phyloP scores from a whole-genome alignment of 2,113 vertebrate species.

The Formicarius rufipectus region DNA sequence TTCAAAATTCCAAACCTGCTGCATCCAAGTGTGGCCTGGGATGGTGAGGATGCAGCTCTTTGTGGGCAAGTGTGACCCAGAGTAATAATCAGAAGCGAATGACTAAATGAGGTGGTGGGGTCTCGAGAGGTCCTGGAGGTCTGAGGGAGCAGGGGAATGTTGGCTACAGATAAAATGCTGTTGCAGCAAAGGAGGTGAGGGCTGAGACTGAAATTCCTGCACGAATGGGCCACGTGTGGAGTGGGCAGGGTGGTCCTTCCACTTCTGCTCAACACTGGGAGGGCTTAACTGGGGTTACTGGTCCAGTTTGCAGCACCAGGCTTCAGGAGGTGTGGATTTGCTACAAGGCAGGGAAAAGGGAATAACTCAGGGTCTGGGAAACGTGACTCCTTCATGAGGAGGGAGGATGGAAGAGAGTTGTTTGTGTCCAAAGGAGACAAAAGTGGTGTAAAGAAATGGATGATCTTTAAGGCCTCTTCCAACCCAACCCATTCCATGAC shows the following conservation, averaged over 20 bases:
- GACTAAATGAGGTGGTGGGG: background rate
- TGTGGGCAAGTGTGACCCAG: background rate
- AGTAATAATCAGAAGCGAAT: background rate
- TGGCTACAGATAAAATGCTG: background rate
- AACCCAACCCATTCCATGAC: background rate
- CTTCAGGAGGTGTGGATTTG: background rate
- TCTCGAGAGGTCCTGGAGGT: background rate
- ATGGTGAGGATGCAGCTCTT: background rate
- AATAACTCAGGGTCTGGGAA: background rate
- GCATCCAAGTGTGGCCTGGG: background rate
- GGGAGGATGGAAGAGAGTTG: background rate
- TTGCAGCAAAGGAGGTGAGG: background rate
- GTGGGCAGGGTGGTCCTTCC: background rate
- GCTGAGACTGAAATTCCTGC: background rate
- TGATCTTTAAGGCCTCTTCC: background rate
- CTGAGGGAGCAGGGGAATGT: background rate
- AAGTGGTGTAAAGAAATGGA: background rate
- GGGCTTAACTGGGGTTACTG: background rate
- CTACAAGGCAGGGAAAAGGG: background rate
- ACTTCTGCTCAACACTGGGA: background rate
- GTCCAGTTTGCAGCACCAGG: background rate
- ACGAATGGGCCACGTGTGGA: background rate
- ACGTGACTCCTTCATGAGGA: background rate
- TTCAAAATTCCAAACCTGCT: background rate
- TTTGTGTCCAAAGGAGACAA: background rate